Base-by-base conservation (phyloP, 2,888 invertebrate genomes). In the Nematopogon swammerdamellus region DNA sequence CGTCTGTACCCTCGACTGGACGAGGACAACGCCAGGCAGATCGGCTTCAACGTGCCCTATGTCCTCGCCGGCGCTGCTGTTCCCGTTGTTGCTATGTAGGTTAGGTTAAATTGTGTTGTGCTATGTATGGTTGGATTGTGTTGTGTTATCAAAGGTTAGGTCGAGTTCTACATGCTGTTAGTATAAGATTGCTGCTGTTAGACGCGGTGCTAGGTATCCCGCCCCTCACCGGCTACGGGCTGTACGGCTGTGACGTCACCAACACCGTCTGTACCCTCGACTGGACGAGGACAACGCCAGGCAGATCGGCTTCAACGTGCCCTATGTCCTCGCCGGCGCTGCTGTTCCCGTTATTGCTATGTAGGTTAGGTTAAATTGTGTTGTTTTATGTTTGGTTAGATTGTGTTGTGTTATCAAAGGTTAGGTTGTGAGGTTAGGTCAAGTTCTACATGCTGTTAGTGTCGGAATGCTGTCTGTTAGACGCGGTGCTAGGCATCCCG, bases 211-310 rank as follows among this genome's bases (percentile, higher is more conserved):
- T n/a, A n/a, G n/a, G n/a, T n/a, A n/a, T n/a, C n/a, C n/a, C n/a
- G n/a, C n/a, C n/a, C n/a, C n/a, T n/a, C n/a, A 76, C 76, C 52
- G 76, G 77, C 1, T 80, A 76, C 54, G 82, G 82, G 42, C 57
- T 68, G 46, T 82, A 76, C 54, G 71, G 75, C 17, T 82, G 82
- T 58, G 82, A 82, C 55, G 59, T 74, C 2, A 80, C 76, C 2
- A 76, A 79, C 10, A 77, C 80, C 3, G 58, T 64, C 8, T 82
- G 82, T 57, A 65, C 76, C 1, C 63, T 79, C 29, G 63, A 76
- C 29, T 82, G 82, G 82, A 74, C 3, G 57, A 61, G 45, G 69
- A 72, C 45, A 70, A 69, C 53, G 65, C 70, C 14, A 69, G 67
- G 52, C 72, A 80, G 47, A 61, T 75, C 49, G 77, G 79, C 11